phyloP scores from a whole-genome alignment of 2,797 vertebrate species.

The Liasis olivaceus region DNA sequence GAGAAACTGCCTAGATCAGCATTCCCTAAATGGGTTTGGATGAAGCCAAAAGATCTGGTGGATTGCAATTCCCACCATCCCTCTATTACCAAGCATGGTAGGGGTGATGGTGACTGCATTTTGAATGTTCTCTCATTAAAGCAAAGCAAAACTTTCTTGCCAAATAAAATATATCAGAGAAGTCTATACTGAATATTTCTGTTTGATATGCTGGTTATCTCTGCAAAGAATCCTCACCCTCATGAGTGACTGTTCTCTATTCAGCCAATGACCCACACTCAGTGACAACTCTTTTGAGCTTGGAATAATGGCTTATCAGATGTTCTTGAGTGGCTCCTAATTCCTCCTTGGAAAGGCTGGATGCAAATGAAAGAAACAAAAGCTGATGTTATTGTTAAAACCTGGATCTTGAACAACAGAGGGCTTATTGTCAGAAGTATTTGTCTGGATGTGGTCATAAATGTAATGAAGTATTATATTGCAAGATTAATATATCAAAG shows the following conservation, averaged over 20 bases:
- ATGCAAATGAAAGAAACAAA: background rate
- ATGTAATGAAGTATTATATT: background rate
- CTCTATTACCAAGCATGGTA: background rate
- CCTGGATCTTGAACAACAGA: background rate
- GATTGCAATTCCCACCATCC: background rate
- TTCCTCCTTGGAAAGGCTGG: background rate
- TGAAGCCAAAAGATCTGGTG: background rate
- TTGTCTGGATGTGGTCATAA: slow-evolving; percentile 2
- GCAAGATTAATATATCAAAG: background rate
- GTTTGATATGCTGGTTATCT: background rate
- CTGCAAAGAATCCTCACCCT: background rate
- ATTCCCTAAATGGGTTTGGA: background rate
- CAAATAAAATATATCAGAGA: background rate
- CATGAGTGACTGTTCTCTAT: background rate
- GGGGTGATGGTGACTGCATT: background rate
- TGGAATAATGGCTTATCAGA: background rate
- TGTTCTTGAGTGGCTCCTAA: background rate
- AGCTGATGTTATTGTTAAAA: background rate
- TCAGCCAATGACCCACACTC: background rate
- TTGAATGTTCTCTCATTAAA: background rate
- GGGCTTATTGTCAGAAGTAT: background rate
- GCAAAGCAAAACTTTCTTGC: background rate
- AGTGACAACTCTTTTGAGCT: background rate
- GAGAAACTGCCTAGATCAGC: background rate
- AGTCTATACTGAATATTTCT: background rate